These are phyloP conservation scores for Eristalis pertinax DNA, from an alignment of 2,888 invertebrate species.

Conservation along the genomic window DNA sequence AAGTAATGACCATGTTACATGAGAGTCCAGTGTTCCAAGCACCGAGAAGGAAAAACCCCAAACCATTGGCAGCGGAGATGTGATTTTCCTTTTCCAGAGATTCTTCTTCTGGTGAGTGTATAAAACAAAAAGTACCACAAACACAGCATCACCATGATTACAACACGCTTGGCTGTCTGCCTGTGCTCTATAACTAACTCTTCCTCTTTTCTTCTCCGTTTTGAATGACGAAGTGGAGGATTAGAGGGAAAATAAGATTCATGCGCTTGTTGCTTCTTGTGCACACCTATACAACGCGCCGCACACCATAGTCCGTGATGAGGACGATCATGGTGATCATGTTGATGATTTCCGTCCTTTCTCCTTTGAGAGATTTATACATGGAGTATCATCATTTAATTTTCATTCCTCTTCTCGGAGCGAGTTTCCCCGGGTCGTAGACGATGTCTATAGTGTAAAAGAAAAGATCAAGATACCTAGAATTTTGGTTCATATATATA, in stretches of 20 bases:
- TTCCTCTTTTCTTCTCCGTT: conserved; percentile 25
- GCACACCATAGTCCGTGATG: conserved; percentile 11
- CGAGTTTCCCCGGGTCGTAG: conserved; percentile 52
- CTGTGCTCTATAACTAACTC: conserved; percentile 11
- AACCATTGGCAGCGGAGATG: conserved; percentile 14
- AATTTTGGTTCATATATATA: background rate
- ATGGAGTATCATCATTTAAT: conserved; percentile 54
- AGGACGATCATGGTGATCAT: conserved; percentile 25
- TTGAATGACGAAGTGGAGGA: conserved; percentile 59
- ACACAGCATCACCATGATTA: conserved; percentile 39
- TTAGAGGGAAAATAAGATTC: conserved; percentile 71
- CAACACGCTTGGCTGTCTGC: background rate
- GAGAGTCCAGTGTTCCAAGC: conserved; percentile 23
- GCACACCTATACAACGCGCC: conserved; percentile 31
- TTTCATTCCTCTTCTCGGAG: conserved; percentile 19
- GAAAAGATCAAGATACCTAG: conserved; percentile 57
- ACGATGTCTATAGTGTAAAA: conserved; percentile 39
- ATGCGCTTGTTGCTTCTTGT: conserved; percentile 33
- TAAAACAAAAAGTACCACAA: conserved; percentile 48
- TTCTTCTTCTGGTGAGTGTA: conserved; percentile 11
- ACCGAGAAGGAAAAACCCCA: conserved; percentile 14
- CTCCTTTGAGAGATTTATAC: conserved; percentile 68
- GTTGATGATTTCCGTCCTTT: conserved; percentile 67
- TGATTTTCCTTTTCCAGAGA: conserved; percentile 54
- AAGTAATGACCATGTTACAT: conserved; percentile 61